phyloP scores from a whole-genome alignment of 1,140 invertebrate species.

The Drosophila ficusphila region DNA sequence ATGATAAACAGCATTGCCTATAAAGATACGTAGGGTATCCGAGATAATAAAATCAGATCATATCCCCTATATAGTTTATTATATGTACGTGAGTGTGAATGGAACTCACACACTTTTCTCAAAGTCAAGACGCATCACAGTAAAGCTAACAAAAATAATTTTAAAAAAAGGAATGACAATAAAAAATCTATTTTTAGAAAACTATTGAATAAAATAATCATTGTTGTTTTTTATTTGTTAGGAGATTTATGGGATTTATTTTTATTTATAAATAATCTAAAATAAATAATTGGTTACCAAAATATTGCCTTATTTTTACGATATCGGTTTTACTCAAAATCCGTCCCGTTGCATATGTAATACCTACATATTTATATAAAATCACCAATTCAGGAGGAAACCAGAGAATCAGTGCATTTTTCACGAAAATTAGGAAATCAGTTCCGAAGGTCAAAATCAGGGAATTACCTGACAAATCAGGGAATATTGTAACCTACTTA shows the following conservation, averaged over 20 bases:
- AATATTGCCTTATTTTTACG: too few relatives aligned
- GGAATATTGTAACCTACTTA: too few relatives aligned
- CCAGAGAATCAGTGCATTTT: too few relatives aligned
- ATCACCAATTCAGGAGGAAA: too few relatives aligned
- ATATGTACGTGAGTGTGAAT: constrained; percentile 29
- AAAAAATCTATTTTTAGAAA: constrained; percentile 66
- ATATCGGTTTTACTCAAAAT: too few relatives aligned
- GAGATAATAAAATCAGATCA: constrained; percentile 24
- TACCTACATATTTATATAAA: too few relatives aligned
- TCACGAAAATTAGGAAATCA: too few relatives aligned
- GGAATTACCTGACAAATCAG: too few relatives aligned
- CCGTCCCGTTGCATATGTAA: too few relatives aligned
- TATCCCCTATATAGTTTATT: constrained; percentile 46
- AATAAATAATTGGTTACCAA: too few relatives aligned
- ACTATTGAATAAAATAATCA: constrained; percentile 41
- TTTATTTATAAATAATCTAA: neutral
- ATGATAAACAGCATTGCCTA: constrained; percentile 61
- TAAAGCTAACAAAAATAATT: constrained; percentile 34
- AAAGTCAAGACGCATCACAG: constrained; percentile 65
- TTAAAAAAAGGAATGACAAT: constrained; percentile 51
- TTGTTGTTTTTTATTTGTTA: neutral
- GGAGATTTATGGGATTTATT: neutral
- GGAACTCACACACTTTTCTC: constrained; percentile 48
- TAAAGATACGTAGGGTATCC: constrained; percentile 51
- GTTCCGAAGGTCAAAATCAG: too few relatives aligned